Evolutionary conservation across 2,797 vertebrate genomes (phyloP), one percentile per base, ranked within the genome.

Genomic region (Poecilia gillii): DNA sequence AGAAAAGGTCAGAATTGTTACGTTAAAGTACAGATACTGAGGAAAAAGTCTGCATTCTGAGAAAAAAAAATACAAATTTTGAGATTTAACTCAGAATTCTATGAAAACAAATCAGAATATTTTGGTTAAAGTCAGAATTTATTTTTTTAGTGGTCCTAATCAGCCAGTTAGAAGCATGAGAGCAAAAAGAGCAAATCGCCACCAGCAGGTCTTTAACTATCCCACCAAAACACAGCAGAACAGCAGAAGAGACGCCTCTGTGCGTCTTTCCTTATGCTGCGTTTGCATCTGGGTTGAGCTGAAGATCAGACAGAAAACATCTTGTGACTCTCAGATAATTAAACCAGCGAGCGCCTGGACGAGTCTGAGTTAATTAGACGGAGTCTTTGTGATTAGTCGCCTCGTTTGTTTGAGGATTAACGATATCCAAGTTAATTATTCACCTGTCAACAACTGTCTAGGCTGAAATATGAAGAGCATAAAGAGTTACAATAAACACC

Each of bases 371-470:
- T 85, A 88, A 94, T 93, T 83, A 82, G 78, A 83, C 78, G 23
- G 46, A 77, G 76, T 83, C 75, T 62, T 41, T 59, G 84, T 86
- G 86, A 92, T 91, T 84, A 91, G 66, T 51, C 74, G 28, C 51
- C 70, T 87, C 74, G 0, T 84, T 85, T 74, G 86, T 78, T 77
- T 46, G 33, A 77, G 79, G 78, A 74, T 88, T 87, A 93, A 91
- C 85, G 83, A 90, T 72, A 90, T 91, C 81, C 80, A 45, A 84
- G 86, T 68, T 76, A 84, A 92, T 93, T 89, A 92, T 89, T 87
- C 90, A 89, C 80, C 87, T 88, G 92, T 91, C 88, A 92, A 13
- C 66, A 51, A 41, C 39, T 80, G 71, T 79, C 55, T 77, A 14
- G 75, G 53, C 23, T 41, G 41, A 87, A 80, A 86, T 53, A 75